phyloP scores from a whole-genome alignment of 1,140 invertebrate genomes.

The Rhyzopertha dominica region DNA sequence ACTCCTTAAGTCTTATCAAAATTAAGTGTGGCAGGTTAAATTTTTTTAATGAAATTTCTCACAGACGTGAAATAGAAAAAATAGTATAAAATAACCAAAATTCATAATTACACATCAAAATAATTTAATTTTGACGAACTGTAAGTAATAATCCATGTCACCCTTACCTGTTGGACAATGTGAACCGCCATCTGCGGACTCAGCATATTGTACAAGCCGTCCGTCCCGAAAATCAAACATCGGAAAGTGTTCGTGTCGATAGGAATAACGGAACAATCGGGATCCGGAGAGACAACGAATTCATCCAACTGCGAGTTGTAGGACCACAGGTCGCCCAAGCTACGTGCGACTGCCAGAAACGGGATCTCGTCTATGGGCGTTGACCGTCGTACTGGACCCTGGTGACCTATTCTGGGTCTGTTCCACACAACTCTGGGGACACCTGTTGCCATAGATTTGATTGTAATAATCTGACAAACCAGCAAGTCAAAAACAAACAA shows the following conservation, averaged over 20 bases:
- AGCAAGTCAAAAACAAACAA: too few species aligned
- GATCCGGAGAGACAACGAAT: slow-evolving; percentile 96
- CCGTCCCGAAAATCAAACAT: slow-evolving; percentile 92
- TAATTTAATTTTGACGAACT: too few species aligned
- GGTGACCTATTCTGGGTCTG: slow-evolving; percentile 71
- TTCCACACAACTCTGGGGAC: slow-evolving; percentile 97
- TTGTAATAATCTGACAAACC: too few species aligned
- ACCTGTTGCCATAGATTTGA: slow-evolving; percentile 41
- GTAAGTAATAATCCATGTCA: too few species aligned
- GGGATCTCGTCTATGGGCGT: slow-evolving; percentile 92
- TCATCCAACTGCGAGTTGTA: slow-evolving; percentile 84
- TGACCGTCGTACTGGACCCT: slow-evolving; percentile 75
- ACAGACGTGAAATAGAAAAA: too few species aligned
- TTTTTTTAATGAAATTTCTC: too few species aligned
- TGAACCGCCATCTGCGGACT: slow-evolving; percentile 76
- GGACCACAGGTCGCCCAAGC: slow-evolving; percentile 95
- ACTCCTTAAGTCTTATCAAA: too few species aligned
- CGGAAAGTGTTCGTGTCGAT: slow-evolving; percentile 75
- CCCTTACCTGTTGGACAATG: slow-evolving; percentile 70
- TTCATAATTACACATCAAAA: too few species aligned
- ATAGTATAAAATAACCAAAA: too few species aligned
- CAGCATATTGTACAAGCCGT: slow-evolving; percentile 96
- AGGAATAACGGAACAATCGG: slow-evolving; percentile 83
- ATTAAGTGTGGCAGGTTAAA: too few species aligned
- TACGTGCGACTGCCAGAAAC: slow-evolving; percentile 91